Evolutionary conservation across 2,797 vertebrate species (phyloP), one percentile per base, ranked within the genome.

Genomic region (Tokudaia muenninki): DNA sequence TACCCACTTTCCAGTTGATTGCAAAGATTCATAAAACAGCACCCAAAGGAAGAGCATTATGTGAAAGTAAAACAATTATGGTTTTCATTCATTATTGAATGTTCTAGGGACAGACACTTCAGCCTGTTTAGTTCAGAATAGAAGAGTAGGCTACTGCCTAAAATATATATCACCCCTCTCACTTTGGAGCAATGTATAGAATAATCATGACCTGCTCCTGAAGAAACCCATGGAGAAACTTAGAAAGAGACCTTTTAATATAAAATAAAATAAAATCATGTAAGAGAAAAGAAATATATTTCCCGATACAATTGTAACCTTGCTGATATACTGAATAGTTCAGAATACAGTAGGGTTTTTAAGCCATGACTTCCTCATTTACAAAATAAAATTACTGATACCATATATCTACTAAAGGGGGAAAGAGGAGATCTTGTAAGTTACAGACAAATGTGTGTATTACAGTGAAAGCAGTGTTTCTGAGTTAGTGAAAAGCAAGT

Each of bases 1-100:
- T 55, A 90, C 87, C 92, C 92, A 77, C 79, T 81, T 70, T 94
- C 86, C 29, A 55, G 61, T 29, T 96, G 94, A 97, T 95, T 96
- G 84, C 89, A 78, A 94, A 96, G 59, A 92, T 87, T 95, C 79
- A 57, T 77, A 65, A 80, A 61, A 80, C 59, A 90, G 55, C 44
- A 44, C 91, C 50, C 21, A 52, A 90, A 77, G 86, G 92, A 93
- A 94, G 52, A 65, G 57, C 94, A 65, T 65, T 65, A 84, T 91
- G 84, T 74, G 75, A 72, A 83, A 79, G 95, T 59, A 82, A 95
- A 96, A 52, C 88, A 93, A 92, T 90, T 74, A 79, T 2, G 52
- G 47, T 61, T 94, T 94, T 94, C 47, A 63, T 91, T 94, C 29
- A 6, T 94, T 92, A 47, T 67, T 92, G 63, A 13, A 2, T 75